Evolutionary conservation across 2,888 invertebrate genomes (phyloP), one percentile per base, ranked within the genome.

Genomic region (Nomada lathburiana): DNA sequence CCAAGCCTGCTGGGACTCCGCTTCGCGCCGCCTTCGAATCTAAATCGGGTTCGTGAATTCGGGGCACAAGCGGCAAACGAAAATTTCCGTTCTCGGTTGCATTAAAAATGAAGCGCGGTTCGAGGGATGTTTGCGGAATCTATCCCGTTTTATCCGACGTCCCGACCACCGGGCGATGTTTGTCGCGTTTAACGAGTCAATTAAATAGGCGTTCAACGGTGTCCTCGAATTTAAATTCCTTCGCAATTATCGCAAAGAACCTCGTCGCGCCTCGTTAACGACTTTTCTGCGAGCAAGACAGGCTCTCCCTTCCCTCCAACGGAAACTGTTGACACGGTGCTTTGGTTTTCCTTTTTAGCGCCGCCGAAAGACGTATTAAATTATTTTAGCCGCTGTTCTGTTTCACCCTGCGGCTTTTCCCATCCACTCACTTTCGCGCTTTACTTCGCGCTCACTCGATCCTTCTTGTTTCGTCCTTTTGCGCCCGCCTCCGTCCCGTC

Each of bases 361-460:
- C 16, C 59, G 60, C 53, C 72, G 68, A 80, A 74, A 68, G 67
- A 77, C 53, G 71, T 53, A 69, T 81, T 69, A 81, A 74, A 80
- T 82, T 86, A 67, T 70, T 67, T 77, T 70, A 55, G 23, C 62
- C 72, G 55, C 50, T 26, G 42, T 68, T 59, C 53, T 77, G 71
- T 82, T 67, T 82, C 80, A 68, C 62, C 71, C 70, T 44, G 68
- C 69, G 71, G 67, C 70, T 70, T 65, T 53, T 29, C 23, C 23
- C 44, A 23, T 13, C 44, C 44, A 60, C 77, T 72, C 59, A 55
- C 55, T 74, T 80, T 80, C 82, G 74, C 82, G 70, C 75, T 74
- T 82, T 71, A 62, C 65, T 67, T 75, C 59, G 57, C 74, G 62
- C 62, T 71, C 73, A 85, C 83, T 85, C 85, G 78, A 85, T 85